Evolutionary conservation across 2,888 invertebrate species (phyloP), one percentile per base, ranked within the genome.

Genomic region (Drosophila longiperda): DNA sequence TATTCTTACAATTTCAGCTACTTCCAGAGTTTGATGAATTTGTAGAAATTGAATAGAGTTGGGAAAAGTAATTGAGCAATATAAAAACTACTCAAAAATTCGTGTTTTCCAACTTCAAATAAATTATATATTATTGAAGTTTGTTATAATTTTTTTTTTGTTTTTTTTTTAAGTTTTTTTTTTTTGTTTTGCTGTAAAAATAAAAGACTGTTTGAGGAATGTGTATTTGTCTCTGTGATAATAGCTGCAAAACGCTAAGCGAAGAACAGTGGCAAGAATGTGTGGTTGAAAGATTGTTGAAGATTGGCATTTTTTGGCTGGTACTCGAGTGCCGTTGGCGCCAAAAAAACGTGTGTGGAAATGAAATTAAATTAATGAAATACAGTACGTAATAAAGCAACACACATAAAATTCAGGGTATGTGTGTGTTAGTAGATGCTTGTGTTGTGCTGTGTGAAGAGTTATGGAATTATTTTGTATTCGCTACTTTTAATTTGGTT

Each of bases 221-320:
- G 75, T 71, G 60, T 61, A 8, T 50, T 77, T 77, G 48, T 76
- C 62, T 62, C 61, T 71, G 73, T 71, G 68, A 61, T 45, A 55
- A 53, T 55, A 68, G 80, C 80, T 88, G 86, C 83, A 74, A 85
- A 83, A 85, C 83, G 84, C 84, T 78, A 84, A 89, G 84, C 89
- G 77, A 78, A 66, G 66, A 72, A 60, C 42, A 67, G 83, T 86
- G 80, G 80, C 66, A 80, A 79, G 9, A 60, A 70, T 74, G 73
- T 70, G 36, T 54, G 12, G 38, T 64, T 32, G 11, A 55, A 53
- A 54, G 66, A 36, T 42, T 26, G 55, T 33, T 64, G 53, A 54
- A 57, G 66, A 15, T 42, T 57, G 67, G 69, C 69, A 40, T 42
- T 29, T 67, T 34, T 55, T 15, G 67, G 67, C 67, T 69, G 57